Conservation (phyloP, 2,113 vertebrate species). For the Psettodes erumei region DNA sequence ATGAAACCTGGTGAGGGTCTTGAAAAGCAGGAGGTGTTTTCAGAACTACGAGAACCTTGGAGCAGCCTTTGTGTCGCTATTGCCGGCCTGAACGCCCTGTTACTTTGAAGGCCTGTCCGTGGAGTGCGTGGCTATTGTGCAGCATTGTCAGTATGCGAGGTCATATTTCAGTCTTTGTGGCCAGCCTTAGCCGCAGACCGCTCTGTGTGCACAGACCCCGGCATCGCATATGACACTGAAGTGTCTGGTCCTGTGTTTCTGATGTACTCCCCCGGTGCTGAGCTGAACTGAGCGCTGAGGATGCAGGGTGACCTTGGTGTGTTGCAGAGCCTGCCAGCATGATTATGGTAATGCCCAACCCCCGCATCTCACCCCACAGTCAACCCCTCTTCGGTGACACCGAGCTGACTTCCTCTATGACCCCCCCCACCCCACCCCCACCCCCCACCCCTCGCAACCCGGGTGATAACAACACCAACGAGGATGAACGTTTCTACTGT, state of each 20-base stretch:
- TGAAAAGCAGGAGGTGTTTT: not conserved
- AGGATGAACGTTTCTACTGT: slow-evolving; percentile 44
- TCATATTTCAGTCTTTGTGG: slow-evolving; percentile 20
- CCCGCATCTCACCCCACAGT: slow-evolving; percentile 38
- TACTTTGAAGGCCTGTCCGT: slow-evolving; percentile 13
- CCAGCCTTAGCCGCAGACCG: not conserved
- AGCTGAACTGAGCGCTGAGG: slow-evolving; percentile 43
- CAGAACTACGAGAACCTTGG: not conserved
- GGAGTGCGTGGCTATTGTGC: not conserved
- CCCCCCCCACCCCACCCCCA: too few species aligned
- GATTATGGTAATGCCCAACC: slow-evolving; percentile 71
- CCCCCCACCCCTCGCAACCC: slow-evolving; percentile 26
- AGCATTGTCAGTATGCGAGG: slow-evolving; percentile 1
- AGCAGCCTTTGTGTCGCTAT: not conserved
- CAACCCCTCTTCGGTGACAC: slow-evolving; percentile 57
- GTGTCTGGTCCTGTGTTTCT: slow-evolving; percentile 42
- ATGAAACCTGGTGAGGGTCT: slow-evolving; percentile 18
- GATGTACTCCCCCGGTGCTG: slow-evolving; percentile 51
- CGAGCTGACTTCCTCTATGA: slow-evolving; percentile 53
- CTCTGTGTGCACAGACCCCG: not conserved
- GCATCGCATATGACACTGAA: not conserved
- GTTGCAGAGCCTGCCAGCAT: slow-evolving; percentile 60
- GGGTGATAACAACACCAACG: slow-evolving; percentile 25
- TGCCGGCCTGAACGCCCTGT: slow-evolving; percentile 24
- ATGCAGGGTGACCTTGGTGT: slow-evolving; percentile 74